phyloP scores from a whole-genome alignment of 2,888 invertebrate genomes.

The Marasmarcha lunaedactyla region DNA sequence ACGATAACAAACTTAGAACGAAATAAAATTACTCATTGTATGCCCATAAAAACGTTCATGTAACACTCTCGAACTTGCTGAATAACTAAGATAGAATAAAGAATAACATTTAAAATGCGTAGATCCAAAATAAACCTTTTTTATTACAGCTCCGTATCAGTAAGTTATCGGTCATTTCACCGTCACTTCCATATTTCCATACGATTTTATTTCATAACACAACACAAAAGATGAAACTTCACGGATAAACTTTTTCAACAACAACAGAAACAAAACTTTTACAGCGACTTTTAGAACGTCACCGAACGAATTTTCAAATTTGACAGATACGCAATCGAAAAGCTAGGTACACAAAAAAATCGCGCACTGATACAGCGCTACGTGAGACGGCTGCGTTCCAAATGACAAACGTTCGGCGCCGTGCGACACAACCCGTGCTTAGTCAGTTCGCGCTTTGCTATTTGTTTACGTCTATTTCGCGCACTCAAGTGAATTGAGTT shows the following conservation, averaged over 20 bases:
- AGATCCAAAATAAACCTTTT: no score
- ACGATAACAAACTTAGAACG: no score
- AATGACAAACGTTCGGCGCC: constrained; percentile 63
- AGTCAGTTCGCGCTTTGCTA: constrained; percentile 19
- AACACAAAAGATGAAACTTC: not conserved
- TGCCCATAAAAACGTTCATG: no score
- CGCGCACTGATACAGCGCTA: constrained; percentile 21
- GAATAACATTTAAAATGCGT: no score
- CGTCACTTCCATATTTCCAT: constrained; percentile 36
- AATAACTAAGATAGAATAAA: no score
- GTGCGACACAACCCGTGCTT: constrained; percentile 23
- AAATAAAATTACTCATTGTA: no score
- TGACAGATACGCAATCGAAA: constrained; percentile 31
- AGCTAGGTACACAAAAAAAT: constrained; percentile 24
- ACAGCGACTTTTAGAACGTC: no score
- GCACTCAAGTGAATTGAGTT: constrained; percentile 42
- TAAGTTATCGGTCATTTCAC: constrained; percentile 40
- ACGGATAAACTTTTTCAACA: not conserved
- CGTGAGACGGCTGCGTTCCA: constrained; percentile 33
- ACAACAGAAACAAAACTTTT: no score
- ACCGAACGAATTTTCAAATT: constrained; percentile 7
- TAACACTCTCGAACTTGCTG: no score
- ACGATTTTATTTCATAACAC: not conserved
- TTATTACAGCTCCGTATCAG: no score
- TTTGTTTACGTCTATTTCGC: constrained; percentile 49